Percentiles rank a stretch among this genome's conserved stretches.
Evolutionary conservation across 2,113 vertebrate genomes (phyloP).

Genomic region (Isichthys henryi): DNA sequence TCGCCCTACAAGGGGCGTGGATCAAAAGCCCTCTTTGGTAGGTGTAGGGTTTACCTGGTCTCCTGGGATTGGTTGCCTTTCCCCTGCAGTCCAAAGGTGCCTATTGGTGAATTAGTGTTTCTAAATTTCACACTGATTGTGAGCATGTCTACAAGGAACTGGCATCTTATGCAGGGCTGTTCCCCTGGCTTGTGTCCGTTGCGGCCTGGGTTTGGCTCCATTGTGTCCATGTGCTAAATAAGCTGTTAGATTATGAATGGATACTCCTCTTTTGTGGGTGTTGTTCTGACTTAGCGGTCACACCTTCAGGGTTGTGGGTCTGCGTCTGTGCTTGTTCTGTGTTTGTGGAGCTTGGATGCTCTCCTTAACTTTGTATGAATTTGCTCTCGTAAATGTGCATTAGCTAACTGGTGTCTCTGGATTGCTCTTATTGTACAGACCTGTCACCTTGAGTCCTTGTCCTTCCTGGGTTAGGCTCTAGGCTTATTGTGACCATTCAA

Average conservation of each 20-base stretch:
- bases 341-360: background rate
- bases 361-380: background rate
- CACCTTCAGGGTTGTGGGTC: background rate
- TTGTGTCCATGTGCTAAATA: background rate
- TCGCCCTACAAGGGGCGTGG: background rate
- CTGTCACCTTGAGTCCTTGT: background rate
- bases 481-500: background rate
- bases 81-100: background rate
- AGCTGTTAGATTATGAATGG: background rate
- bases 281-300: background rate
- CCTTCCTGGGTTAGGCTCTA: background rate
- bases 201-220: background rate
- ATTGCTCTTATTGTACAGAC: background rate
- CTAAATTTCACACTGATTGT: background rate
- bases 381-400: background rate
- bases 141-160: background rate
- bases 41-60: background rate
- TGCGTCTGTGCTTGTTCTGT: background rate
- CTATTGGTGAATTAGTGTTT: background rate
- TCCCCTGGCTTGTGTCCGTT: background rate
- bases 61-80: background rate
- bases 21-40: background rate
- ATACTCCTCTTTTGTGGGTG: background rate
- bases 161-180: background rate
- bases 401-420: background rate